These are phyloP conservation scores for Eulithis prunata DNA, from an alignment of 2,888 invertebrate genomes.

Conservation along the genomic window DNA sequence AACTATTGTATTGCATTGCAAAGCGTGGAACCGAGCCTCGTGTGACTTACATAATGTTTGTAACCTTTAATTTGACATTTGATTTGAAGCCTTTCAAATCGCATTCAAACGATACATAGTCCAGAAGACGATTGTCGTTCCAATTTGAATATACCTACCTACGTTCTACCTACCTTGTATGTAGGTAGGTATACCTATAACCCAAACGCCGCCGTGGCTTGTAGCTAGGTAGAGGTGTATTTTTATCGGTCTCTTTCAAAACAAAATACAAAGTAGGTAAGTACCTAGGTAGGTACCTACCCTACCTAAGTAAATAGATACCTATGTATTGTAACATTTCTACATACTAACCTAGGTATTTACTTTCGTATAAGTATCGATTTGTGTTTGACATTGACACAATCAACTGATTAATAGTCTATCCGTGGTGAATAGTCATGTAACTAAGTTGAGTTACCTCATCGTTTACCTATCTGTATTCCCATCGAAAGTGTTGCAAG, in stretches of 20 bases:
- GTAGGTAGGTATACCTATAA: neutral
- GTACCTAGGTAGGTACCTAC: no score
- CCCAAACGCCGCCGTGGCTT: conserved; percentile 41
- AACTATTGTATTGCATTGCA: conserved; percentile 67
- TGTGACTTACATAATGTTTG: conserved; percentile 66
- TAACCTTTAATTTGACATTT: conserved; percentile 77
- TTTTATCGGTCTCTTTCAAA: conserved; percentile 57
- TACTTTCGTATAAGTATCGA: conserved; percentile 28
- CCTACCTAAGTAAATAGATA: no score
- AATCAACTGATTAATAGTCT: conserved; percentile 35
- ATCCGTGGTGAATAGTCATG: conserved; percentile 25
- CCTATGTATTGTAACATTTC: conserved; percentile 32
- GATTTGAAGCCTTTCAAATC: conserved; percentile 66
- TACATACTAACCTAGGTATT: conserved; percentile 34
- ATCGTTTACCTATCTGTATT: conserved; percentile 21
- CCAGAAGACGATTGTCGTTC: conserved; percentile 59
- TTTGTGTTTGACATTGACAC: conserved; percentile 47
- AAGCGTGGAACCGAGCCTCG: conserved; percentile 52
- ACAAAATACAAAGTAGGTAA: conserved; percentile 41
- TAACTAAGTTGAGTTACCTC: conserved; percentile 22
- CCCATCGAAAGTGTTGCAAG: conserved; percentile 34
- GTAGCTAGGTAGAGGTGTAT: conserved; percentile 44
- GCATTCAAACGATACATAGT: conserved; percentile 34
- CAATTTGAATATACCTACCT: conserved; percentile 42
- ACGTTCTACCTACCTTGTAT: no score